A percentile compares a stretch with the other conserved stretches of the same genome.
Conservation (phyloP, 2,888 invertebrate species). For the Eurytoma adleriae region DNA sequence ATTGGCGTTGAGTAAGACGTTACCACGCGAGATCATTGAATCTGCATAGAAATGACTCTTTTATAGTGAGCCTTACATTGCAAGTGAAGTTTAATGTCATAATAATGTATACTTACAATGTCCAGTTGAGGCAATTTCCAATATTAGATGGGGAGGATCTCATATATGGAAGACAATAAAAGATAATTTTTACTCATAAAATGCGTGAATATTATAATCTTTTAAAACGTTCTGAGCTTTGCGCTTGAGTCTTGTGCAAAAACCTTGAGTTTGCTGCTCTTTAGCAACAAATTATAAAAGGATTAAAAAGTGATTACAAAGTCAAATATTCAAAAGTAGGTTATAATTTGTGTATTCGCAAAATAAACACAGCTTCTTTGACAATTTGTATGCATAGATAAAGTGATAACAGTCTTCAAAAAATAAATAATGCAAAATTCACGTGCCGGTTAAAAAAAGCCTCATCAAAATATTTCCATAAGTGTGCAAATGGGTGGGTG, state of each 20-base stretch:
- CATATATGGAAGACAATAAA: background rate
- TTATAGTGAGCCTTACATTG: conserved; percentile 13
- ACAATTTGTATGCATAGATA: too few relatives aligned
- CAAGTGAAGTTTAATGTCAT: conserved; percentile 24
- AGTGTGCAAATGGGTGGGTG: background rate
- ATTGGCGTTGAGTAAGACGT: conserved; percentile 44
- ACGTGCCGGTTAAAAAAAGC: background rate
- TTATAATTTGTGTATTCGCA: too few relatives aligned
- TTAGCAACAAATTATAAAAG: too few relatives aligned
- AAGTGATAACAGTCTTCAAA: too few relatives aligned
- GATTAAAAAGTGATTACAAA: too few relatives aligned
- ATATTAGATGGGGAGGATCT: background rate
- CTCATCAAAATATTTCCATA: conserved; percentile 29
- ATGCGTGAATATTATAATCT: background rate
- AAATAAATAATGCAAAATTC: too few relatives aligned
- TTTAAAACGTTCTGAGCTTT: too few relatives aligned
- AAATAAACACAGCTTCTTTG: too few relatives aligned
- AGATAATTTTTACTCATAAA: background rate
- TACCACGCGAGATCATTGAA: conserved; percentile 27
- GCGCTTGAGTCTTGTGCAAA: too few relatives aligned
- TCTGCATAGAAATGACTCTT: conserved; percentile 33
- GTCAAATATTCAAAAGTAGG: too few relatives aligned
- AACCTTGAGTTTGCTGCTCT: too few relatives aligned
- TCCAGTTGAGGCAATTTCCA: background rate
- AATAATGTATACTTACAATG: conserved; percentile 1